These are phyloP conservation scores for Danio albolineatus DNA, from an alignment of 2,797 vertebrate genomes.

Conservation along the genomic window DNA sequence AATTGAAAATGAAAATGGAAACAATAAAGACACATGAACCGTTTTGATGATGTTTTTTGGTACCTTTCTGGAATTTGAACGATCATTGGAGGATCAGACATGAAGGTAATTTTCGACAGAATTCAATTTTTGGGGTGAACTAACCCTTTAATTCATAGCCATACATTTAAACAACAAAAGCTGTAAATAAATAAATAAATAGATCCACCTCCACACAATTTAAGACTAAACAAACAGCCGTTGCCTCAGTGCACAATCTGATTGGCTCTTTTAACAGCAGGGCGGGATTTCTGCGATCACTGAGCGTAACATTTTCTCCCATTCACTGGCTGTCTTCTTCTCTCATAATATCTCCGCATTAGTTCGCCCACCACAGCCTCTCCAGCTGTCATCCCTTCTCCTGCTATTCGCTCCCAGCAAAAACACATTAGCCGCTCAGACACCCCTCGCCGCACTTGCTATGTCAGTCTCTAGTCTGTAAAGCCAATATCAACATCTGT, in stretches of 20 bases:
- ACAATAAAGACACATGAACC: too few relatives aligned
- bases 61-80: too few relatives aligned
- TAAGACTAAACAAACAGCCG: neutral
- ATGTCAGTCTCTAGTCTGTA: conserved; percentile 16
- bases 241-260: neutral
- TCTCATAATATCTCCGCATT: conserved; percentile 26
- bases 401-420: conserved; percentile 33
- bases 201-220: neutral
- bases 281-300: neutral
- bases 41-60: too few relatives aligned
- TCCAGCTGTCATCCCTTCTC: conserved; percentile 43
- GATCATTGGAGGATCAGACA: too few relatives aligned
- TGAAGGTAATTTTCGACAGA: too few relatives aligned
- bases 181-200: too few relatives aligned
- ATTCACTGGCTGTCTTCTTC: neutral
- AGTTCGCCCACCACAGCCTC: conserved; percentile 35
- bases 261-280: neutral
- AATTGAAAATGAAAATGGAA: too few relatives aligned
- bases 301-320: neutral
- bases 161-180: too few relatives aligned
- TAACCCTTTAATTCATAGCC: too few relatives aligned
- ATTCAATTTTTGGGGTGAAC: too few relatives aligned
- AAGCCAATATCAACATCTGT: conserved; percentile 30
- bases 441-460: conserved; percentile 21
- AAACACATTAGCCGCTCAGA: conserved; percentile 22